Percentiles rank a stretch among this genome's conserved stretches.
These are phyloP conservation scores for Macrostomum cliftonense DNA, from an alignment of 2,888 invertebrate genomes.

Conservation along the genomic window DNA sequence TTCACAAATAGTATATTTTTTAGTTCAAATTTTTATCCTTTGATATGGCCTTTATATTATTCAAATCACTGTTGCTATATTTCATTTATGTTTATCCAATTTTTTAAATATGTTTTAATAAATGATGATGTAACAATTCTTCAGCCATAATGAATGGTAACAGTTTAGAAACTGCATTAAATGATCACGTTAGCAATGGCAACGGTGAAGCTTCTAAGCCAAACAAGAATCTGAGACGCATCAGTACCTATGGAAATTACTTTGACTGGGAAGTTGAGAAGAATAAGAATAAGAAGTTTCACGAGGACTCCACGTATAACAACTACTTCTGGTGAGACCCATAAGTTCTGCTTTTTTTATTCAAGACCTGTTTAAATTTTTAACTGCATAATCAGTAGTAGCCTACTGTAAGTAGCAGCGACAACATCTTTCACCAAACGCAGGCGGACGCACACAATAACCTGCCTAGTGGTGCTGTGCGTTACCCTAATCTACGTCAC, in stretches of 20 bases:
- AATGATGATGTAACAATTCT: background rate
- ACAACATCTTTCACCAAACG: constrained; percentile 4
- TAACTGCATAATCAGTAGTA: too few species aligned
- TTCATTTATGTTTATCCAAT: too few species aligned
- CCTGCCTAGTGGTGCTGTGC: constrained; percentile 39
- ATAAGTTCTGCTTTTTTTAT: background rate
- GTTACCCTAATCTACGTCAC: constrained; percentile 41
- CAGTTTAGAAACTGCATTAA: too few species aligned
- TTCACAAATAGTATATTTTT: too few species aligned
- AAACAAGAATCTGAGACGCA: too few species aligned
- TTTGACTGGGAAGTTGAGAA: constrained; percentile 36
- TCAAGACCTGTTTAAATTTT: background rate
- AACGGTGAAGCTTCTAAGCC: too few species aligned
- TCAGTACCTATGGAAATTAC: too few species aligned
- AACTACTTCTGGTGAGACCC: constrained; percentile 41
- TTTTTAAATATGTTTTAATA: background rate
- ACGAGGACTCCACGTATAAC: constrained; percentile 40
- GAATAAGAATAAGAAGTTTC: constrained; percentile 27
- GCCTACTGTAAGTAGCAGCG: too few species aligned
- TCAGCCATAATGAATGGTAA: background rate
- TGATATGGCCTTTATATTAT: too few species aligned
- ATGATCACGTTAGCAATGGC: too few species aligned
- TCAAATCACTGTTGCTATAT: too few species aligned
- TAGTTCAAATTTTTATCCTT: too few species aligned
- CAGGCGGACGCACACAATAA: constrained; percentile 43